Evolutionary conservation across 2,797 vertebrate species (phyloP), one percentile per base, ranked within the genome.

Genomic region (Neosilurus mollespiculum): DNA sequence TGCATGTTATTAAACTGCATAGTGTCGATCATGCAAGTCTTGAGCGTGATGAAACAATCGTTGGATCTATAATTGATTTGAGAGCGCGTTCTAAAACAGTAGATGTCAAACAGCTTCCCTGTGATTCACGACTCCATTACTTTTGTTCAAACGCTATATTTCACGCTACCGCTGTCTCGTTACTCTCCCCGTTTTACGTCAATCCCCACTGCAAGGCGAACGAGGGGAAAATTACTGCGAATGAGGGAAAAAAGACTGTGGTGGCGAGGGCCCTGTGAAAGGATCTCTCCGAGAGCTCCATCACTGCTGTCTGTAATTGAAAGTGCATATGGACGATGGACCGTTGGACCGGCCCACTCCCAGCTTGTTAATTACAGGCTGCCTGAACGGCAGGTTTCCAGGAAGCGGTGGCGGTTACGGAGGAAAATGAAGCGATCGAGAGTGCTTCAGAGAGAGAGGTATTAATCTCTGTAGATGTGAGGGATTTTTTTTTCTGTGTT

Each of bases 341-440:
- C 89, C 90, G 86, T 90, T 86, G 88, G 89, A 88, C 18, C 85
- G 88, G 65, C 81, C 87, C 88, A 82, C 88, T 85, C 88, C 90
- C 90, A 89, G 90, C 90, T 87, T 87, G 88, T 91, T 93, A 92
- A 94, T 93, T 90, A 92, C 70, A 91, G 90, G 88, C 84, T 87
- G 72, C 83, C 81, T 79, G 65, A 64, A 87, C 37, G 2, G 92
- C 3, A 85, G 89, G 90, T 92, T 91, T 87, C 76, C 51, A 81
- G 80, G 84, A 87, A 88, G 49, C 34, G 83, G 85, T 88, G 88
- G 88, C 69, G 54, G 84, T 85, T 90, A 54, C 82, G 85, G 90
- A 87, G 88, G 89, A 73, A 92, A 9, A 12, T 6, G 1, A 56
- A 75, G 26, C 4, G 26, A 75, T 56, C 53, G 9, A 4, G 26